Evolutionary conservation across 2,113 vertebrate species (phyloP).

Genomic region (Sminthopsis crassicaudata): DNA sequence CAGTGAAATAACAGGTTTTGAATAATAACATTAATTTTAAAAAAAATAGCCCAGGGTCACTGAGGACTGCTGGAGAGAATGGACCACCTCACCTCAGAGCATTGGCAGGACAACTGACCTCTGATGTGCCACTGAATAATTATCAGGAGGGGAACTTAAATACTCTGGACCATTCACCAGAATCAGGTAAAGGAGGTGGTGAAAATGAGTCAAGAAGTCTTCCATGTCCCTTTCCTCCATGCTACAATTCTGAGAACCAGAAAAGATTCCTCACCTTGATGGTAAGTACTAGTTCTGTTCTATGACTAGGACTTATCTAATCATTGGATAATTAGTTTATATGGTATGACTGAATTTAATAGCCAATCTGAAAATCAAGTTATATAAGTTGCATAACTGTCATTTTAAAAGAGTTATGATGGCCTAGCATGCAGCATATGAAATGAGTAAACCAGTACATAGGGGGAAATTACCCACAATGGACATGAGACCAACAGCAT

Average conservation of each 20-base stretch:
- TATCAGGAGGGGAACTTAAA: neutral
- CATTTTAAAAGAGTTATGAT: conserved; percentile 67
- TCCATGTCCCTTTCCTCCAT: neutral
- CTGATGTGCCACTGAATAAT: neutral
- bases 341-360: neutral
- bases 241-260: neutral
- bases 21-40: neutral
- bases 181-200: neutral
- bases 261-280: neutral
- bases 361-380: conserved; percentile 52
- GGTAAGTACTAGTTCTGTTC: neutral
- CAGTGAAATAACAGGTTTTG: neutral
- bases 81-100: neutral
- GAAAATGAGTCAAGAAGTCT: neutral
- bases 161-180: neutral
- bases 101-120: neutral
- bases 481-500: neutral
- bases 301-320: neutral
- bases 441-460: neutral
- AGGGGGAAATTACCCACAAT: neutral
- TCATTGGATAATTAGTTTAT: neutral
- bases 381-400: conserved; percentile 63
- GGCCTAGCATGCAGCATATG: conserved; percentile 51
- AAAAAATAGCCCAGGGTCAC: neutral
- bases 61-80: neutral